phyloP scores from a whole-genome alignment of 2,797 vertebrate genomes.

The Oryzias sinensis region DNA sequence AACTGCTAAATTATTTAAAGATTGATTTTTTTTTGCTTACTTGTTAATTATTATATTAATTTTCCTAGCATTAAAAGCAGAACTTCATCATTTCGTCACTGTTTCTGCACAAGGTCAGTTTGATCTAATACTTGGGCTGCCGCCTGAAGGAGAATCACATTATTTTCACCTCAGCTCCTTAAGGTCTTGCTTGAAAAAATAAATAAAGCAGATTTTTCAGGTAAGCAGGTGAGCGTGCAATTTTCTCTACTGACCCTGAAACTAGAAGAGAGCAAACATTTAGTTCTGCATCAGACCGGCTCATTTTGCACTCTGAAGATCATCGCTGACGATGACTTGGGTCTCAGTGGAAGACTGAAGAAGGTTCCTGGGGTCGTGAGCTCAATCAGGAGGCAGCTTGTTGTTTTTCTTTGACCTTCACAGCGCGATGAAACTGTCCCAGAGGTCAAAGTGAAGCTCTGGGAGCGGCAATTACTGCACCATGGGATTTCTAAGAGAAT shows the following conservation, averaged over 20 bases:
- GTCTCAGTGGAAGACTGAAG: background rate
- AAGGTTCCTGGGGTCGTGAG: background rate
- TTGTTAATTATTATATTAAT: too few species aligned
- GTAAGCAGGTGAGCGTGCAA: background rate
- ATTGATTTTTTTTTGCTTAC: too few species aligned
- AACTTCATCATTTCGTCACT: too few species aligned
- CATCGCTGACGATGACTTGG: background rate
- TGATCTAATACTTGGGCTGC: too few species aligned
- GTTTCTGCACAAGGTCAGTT: too few species aligned
- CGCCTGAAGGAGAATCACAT: too few species aligned
- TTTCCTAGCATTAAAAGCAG: too few species aligned
- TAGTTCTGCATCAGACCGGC: background rate
- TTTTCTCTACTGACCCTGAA: background rate
- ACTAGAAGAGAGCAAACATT: background rate
- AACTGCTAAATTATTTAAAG: too few species aligned
- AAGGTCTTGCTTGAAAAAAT: background rate
- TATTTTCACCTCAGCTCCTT: background rate
- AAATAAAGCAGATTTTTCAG: background rate
- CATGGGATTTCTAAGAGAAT: too few species aligned
- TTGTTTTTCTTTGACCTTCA: background rate
- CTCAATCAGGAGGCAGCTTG: background rate
- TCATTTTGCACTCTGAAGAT: background rate
- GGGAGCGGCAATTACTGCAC: too few species aligned
- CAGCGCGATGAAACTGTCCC: too few species aligned
- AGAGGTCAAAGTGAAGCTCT: too few species aligned